These are phyloP conservation scores for Neopelma chrysocephalum DNA, from an alignment of 2,797 vertebrate genomes.

Conservation along the genomic window DNA sequence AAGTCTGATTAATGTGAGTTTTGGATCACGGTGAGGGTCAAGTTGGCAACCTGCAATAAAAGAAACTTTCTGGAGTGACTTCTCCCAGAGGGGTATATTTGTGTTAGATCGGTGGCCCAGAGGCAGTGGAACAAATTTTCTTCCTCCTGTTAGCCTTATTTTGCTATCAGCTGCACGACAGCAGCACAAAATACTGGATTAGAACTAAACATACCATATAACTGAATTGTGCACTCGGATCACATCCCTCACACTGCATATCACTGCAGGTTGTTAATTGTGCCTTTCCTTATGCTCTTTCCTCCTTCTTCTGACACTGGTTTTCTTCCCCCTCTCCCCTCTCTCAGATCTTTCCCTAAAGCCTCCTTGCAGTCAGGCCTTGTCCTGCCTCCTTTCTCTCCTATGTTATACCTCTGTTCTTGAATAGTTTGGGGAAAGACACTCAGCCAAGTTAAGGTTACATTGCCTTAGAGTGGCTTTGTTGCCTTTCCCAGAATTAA, in stretches of 20 bases:
- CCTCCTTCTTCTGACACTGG: neutral
- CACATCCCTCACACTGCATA: neutral
- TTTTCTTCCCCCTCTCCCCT: neutral
- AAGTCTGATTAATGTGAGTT: slow-evolving; percentile 31
- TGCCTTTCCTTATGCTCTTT: neutral
- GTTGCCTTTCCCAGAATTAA: neutral
- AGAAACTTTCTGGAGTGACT: neutral
- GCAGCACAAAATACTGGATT: neutral
- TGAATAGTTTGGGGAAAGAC: neutral
- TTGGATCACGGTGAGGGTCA: slow-evolving; percentile 40
- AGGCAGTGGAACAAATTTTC: slow-evolving; percentile 38
- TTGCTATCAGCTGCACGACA: slow-evolving; percentile 48
- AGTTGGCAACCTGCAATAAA: slow-evolving; percentile 29
- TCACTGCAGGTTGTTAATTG: neutral
- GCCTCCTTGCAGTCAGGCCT: neutral
- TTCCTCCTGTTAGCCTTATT: neutral
- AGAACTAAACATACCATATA: neutral
- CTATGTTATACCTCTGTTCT: neutral
- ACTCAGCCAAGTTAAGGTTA: neutral
- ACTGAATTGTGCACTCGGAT: neutral
- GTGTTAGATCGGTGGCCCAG: slow-evolving; percentile 27
- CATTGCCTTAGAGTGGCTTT: neutral
- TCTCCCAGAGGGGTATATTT: slow-evolving; percentile 12
- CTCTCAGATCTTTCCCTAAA: neutral
- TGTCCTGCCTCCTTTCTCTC: neutral